Evolutionary conservation across 2,888 invertebrate species (phyloP), one percentile per base, ranked within the genome.

Genomic region (Apamea monoglypha): DNA sequence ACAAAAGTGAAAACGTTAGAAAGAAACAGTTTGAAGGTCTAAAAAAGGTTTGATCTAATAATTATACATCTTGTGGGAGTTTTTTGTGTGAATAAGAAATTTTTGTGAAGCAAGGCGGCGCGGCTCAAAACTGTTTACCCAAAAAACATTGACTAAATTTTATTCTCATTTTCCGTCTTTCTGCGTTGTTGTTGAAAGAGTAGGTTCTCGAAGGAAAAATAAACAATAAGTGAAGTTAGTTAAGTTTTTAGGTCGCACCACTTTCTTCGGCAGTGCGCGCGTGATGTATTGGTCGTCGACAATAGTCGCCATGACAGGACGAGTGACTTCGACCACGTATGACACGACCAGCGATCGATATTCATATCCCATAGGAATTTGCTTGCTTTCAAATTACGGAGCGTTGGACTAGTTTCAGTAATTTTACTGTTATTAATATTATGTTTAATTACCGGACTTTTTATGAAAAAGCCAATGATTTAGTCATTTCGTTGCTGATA

Each of bases 181-280:
- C 36, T 64, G 36, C 12, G 64, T 64, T 25, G 14, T 1, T 36
- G 10, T 66, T 44, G 16, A 67, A 67, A 32, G 10, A 74, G 72
- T 72, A 29, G 50, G 50, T 75, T 75, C 64, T 86, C 40, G 47
- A 72, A 81, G 47, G 18, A 40, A 68, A 74, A 53, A 29, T 16
- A 47, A 68, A 44, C 61, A 76, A 61, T 61, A 40, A 8, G 2
- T 47, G 32, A n/a, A 63, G 53, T 61, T 47, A 5, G 50, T 70
- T 36, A 16, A 16, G 69, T 79, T 77, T 87, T 73, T 66, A 70
- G 87, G 87, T 85, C 80, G 40, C 21, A 21, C 2, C 25, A 87
- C 85, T 85, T 85, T 87, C 85, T 74, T 84, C 44, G 68, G n/a
- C 4, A 47, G 21, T 63, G 80, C 64, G 79, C 25, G 61, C 87